Percentiles rank a stretch among this genome's conserved stretches.
Conservation (phyloP, 2,888 invertebrate genomes). For the Pachliopta kotzebuea region DNA sequence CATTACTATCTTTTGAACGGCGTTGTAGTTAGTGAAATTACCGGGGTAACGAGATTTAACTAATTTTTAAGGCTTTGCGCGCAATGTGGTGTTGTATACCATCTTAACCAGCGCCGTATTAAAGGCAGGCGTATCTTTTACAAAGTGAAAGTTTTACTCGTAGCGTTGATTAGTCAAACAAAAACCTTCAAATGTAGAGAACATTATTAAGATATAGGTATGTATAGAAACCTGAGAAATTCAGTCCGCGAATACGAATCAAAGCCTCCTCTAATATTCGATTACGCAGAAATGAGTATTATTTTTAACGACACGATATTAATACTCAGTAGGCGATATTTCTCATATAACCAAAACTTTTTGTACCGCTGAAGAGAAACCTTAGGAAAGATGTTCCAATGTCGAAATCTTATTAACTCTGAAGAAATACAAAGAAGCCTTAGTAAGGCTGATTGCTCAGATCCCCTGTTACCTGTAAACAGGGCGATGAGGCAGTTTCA, state of each 20-base stretch:
- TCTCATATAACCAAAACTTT: slow-evolving; percentile 26
- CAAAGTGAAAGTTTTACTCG: no score
- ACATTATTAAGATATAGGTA: background rate
- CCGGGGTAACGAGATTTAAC: no score
- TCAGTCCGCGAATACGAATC: background rate
- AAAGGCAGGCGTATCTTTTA: no score
- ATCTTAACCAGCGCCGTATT: no score
- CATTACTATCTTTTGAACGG: no score
- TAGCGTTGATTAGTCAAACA: no score
- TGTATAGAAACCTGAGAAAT: background rate
- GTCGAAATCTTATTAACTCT: slow-evolving; percentile 48
- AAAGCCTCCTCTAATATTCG: slow-evolving; percentile 8
- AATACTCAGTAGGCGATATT: slow-evolving; percentile 18
- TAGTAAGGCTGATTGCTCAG: slow-evolving; percentile 35
- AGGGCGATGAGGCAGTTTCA: slow-evolving; percentile 14
- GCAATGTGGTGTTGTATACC: no score
- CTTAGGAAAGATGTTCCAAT: slow-evolving; percentile 31
- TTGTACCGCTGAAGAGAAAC: slow-evolving; percentile 15
- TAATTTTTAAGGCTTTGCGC: no score
- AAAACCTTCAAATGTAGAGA: no score
- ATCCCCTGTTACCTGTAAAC: slow-evolving; percentile 20
- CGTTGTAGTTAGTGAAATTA: no score
- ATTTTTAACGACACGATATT: slow-evolving; percentile 7
- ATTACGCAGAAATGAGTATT: slow-evolving; percentile 33
- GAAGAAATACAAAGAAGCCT: slow-evolving; percentile 40